phyloP scores from a whole-genome alignment of 2,888 invertebrate genomes.

The Pristionchus japonicus region DNA sequence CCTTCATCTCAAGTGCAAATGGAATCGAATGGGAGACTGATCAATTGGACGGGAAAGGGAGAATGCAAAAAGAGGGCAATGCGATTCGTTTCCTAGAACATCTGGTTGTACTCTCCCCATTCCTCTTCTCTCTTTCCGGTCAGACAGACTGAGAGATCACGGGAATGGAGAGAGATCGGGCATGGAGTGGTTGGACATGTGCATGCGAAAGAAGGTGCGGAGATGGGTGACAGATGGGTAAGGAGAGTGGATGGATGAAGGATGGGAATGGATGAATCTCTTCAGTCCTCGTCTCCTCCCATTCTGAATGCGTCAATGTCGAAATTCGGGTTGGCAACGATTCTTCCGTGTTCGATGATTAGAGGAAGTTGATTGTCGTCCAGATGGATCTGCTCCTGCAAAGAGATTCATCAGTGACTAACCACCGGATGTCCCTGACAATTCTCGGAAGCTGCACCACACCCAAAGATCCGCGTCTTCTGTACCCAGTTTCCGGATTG shows the following conservation, averaged over 20 bases:
- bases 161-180: too few relatives aligned
- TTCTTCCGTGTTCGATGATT: not conserved
- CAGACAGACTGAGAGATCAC: too few relatives aligned
- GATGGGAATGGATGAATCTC: not conserved
- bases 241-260: not conserved
- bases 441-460: not conserved
- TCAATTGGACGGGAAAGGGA: not conserved
- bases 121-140: too few relatives aligned
- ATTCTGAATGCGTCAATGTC: not conserved
- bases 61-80: not conserved
- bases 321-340: not conserved
- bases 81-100: conserved; percentile 4
- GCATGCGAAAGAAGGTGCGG: not conserved
- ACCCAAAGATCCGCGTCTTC: not conserved
- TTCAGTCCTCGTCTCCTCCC: not conserved
- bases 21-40: not conserved
- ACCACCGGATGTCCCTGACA: not conserved
- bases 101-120: not conserved
- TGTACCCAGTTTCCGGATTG: not conserved
- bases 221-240: conserved; percentile 1
- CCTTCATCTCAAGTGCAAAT: conserved; percentile 45
- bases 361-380: not conserved
- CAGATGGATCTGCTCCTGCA: not conserved
- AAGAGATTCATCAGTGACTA: not conserved
- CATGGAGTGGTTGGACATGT: not conserved